A percentile compares a stretch with the other conserved stretches of the same genome.
Conservation (phyloP, 2,113 vertebrate genomes). For the Pseudois nayaur region DNA sequence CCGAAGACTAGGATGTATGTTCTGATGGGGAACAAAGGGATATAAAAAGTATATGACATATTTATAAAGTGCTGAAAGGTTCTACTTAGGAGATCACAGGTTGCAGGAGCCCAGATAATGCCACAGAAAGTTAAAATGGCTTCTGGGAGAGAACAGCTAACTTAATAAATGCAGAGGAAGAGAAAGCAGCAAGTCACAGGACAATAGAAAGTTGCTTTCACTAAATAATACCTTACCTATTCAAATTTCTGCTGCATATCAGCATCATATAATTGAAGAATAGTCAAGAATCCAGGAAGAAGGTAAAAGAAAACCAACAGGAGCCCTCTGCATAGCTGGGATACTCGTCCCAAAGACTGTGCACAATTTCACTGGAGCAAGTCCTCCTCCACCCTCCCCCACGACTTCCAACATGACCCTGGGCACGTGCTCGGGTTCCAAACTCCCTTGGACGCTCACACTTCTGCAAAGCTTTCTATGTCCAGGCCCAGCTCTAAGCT, state of each 20-base stretch:
- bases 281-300: background rate
- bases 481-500: background rate
- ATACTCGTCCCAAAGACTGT: background rate
- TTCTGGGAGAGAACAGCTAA: slow-evolving; percentile 39
- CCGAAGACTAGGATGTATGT: slow-evolving; percentile 47
- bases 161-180: slow-evolving; percentile 30
- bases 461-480: background rate
- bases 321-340: background rate
- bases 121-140: slow-evolving; percentile 34
- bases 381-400: too few relatives aligned
- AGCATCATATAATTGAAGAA: background rate
- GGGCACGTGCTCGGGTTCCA: background rate
- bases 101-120: slow-evolving; percentile 51
- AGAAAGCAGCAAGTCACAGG: slow-evolving; percentile 6
- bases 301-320: background rate
- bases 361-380: too few relatives aligned
- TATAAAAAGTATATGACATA: slow-evolving; percentile 56
- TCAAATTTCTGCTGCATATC: background rate
- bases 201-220: slow-evolving; percentile 25
- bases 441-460: background rate
- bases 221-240: background rate
- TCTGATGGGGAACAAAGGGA: slow-evolving; percentile 58
- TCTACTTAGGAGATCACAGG: slow-evolving; percentile 62
- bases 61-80: slow-evolving; percentile 69
- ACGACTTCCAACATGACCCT: background rate